A percentile compares a stretch with the other conserved stretches of the same genome.
Conservation (phyloP, 2,888 invertebrate species). For the Dynastes tityus region DNA sequence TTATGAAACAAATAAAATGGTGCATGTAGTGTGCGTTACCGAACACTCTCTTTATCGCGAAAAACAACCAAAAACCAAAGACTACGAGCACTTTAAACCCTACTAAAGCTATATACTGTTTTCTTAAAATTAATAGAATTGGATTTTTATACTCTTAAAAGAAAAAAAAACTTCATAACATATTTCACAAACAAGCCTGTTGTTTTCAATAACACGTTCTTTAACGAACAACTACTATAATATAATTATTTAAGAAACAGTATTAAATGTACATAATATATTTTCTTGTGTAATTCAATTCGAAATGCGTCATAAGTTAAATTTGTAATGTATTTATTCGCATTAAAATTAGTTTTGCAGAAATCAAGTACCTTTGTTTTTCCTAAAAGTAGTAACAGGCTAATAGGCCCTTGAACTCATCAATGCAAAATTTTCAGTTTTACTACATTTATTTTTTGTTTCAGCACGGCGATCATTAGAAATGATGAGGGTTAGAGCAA, state of each 20-base stretch:
- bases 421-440: neutral
- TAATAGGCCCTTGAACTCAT: neutral
- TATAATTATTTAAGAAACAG: neutral
- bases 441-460: conserved; percentile 65
- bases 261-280: conserved; percentile 14
- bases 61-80: conserved; percentile 31
- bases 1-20: conserved; percentile 87
- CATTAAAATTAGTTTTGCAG: conserved; percentile 50
- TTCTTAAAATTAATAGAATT: too few relatives aligned
- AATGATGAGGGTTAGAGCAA: conserved; percentile 89
- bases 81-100: neutral
- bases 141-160: too few relatives aligned
- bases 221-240: too few relatives aligned
- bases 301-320: conserved; percentile 22
- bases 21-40: conserved; percentile 64
- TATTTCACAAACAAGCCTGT: too few relatives aligned
- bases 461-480: conserved; percentile 85
- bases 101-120: too few relatives aligned
- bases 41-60: neutral
- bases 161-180: too few relatives aligned
- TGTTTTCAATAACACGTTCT: too few relatives aligned
- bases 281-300: neutral
- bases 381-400: neutral
- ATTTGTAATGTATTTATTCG: conserved; percentile 47
- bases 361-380: neutral